Percentiles rank a stretch among this genome's conserved stretches.
These are phyloP conservation scores for Lasiurus borealis DNA, from an alignment of 2,113 vertebrate genomes.

Conservation along the genomic window DNA sequence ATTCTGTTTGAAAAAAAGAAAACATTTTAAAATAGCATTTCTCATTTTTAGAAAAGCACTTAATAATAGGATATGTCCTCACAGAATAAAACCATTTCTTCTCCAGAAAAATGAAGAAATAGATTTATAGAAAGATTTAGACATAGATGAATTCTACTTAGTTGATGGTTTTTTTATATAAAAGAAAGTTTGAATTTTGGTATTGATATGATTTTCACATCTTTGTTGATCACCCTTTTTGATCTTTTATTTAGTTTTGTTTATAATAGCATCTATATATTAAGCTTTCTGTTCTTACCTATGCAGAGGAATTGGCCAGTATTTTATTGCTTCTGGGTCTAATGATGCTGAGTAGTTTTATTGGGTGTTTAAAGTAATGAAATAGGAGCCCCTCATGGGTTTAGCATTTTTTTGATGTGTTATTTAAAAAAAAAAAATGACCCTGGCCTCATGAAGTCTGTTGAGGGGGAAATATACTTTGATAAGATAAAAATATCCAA, in stretches of 20 bases:
- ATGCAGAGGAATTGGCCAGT: neutral
- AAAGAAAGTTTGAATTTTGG: neutral
- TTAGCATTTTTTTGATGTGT: neutral
- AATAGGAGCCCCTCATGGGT: neutral
- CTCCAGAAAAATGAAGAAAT: neutral
- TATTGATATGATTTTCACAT: neutral
- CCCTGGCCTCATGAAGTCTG: neutral
- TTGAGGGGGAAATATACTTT: neutral
- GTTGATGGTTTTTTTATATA: neutral
- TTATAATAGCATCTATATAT: neutral
- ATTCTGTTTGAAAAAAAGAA: conserved; percentile 45
- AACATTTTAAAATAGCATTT: neutral
- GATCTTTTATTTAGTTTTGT: neutral
- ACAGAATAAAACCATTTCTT: neutral
- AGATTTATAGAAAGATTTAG: neutral
- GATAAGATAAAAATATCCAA: neutral
- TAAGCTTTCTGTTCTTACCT: neutral
- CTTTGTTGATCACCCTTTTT: neutral
- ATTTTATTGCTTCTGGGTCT: neutral
- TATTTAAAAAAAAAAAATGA: neutral
- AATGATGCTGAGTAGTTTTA: neutral
- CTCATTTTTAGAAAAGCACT: conserved; percentile 8
- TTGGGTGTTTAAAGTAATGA: neutral
- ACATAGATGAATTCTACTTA: neutral
- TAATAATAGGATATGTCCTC: neutral